phyloP scores from a whole-genome alignment of 2,888 invertebrate genomes.

The Nomada goodeniana region DNA sequence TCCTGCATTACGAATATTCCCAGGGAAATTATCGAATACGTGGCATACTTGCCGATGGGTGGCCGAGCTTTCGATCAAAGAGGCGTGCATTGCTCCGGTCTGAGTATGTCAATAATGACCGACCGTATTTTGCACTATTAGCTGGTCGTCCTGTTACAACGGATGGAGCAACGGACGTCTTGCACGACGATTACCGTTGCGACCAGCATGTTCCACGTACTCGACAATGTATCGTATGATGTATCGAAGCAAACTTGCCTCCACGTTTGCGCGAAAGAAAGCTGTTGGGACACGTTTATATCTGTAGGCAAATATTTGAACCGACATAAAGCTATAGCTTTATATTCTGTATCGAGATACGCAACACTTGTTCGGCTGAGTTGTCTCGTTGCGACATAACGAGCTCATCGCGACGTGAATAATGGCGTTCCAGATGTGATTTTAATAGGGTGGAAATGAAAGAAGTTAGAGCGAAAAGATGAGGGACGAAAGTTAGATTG shows the following conservation, averaged over 20 bases:
- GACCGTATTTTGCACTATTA: constrained; percentile 44
- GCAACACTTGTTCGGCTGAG: background rate
- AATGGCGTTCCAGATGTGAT: background rate
- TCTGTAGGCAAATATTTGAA: background rate
- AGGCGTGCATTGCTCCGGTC: constrained; percentile 38
- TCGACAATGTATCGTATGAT: background rate
- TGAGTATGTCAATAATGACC: constrained; percentile 56
- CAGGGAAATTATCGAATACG: constrained; percentile 43
- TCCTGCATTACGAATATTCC: constrained; percentile 39
- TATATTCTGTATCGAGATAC: background rate
- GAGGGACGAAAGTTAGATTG: background rate
- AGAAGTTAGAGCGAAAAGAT: background rate
- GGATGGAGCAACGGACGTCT: constrained; percentile 50
- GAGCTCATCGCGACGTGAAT: background rate
- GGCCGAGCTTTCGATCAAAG: constrained; percentile 49
- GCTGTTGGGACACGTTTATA: background rate
- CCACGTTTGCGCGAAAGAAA: background rate
- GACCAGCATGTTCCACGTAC: background rate
- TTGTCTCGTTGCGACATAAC: constrained; percentile 2
- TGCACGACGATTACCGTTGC: constrained; percentile 37
- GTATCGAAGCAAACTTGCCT: constrained; percentile 6
- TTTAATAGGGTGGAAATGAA: background rate
- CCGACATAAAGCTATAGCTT: background rate
- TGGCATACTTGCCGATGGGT: constrained; percentile 44
- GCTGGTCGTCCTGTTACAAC: constrained; percentile 49